phyloP scores from a whole-genome alignment of 2,888 invertebrate species.

The Pinctada fucata region DNA sequence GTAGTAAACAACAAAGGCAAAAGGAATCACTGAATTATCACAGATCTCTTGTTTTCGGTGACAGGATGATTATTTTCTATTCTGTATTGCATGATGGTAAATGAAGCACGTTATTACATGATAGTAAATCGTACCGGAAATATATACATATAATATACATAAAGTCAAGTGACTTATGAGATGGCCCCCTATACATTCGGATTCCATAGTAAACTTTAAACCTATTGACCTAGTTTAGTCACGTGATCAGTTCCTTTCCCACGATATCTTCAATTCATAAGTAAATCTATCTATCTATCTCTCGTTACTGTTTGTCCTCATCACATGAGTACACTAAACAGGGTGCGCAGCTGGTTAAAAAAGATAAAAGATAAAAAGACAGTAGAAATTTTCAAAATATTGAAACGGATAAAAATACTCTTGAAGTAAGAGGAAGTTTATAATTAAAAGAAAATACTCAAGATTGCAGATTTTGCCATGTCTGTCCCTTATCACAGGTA shows the following conservation, averaged over 20 bases:
- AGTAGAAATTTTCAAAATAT: not conserved
- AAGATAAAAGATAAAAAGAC: too few species aligned
- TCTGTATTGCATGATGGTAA: too few species aligned
- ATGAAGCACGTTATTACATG: too few species aligned
- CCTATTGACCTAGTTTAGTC: constrained; percentile 11
- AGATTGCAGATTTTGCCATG: constrained; percentile 14
- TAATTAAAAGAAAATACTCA: constrained; percentile 10
- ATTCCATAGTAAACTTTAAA: constrained; percentile 13
- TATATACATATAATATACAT: not conserved
- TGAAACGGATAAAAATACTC: not conserved
- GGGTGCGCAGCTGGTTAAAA: too few species aligned
- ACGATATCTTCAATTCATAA: constrained; percentile 13
- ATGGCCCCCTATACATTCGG: not conserved
- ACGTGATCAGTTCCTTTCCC: constrained; percentile 13
- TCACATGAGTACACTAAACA: too few species aligned
- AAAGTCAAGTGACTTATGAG: constrained; percentile 9
- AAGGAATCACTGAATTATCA: constrained; percentile 13
- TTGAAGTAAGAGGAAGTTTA: constrained; percentile 6
- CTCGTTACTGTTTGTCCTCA: too few species aligned
- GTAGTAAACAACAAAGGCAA: constrained; percentile 1
- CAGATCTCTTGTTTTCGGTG: not conserved
- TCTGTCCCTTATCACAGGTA: constrained; percentile 12
- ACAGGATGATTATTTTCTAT: too few species aligned
- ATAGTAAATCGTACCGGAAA: not conserved
- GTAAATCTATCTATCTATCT: not conserved